Evolutionary conservation across 2,888 invertebrate species (phyloP).

Genomic region (Diaprepes abbreviatus): DNA sequence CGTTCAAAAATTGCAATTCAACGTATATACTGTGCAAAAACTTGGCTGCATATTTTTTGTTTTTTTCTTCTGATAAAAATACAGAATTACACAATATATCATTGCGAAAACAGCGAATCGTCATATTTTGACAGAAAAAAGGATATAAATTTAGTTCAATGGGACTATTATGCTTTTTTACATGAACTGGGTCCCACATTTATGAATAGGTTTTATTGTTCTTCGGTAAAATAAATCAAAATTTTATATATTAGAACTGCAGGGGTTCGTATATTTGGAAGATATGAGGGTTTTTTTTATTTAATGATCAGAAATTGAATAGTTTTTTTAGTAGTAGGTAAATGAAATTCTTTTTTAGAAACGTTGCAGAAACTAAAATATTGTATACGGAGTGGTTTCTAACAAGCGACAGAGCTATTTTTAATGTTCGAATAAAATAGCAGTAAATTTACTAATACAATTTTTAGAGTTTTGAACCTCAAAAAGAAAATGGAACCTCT

Average conservation of each 20-base stretch:
- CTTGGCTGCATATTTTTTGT: neutral
- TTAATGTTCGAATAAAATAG: too few species aligned
- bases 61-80: conserved; percentile 8
- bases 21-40: too few species aligned
- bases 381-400: too few species aligned
- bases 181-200: conserved; percentile 24
- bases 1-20: too few species aligned
- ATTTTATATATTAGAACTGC: conserved; percentile 9
- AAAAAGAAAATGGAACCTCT: too few species aligned
- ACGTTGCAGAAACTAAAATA: too few species aligned
- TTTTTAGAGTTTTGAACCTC: too few species aligned
- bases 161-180: conserved; percentile 30
- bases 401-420: too few species aligned
- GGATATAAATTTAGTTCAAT: conserved; percentile 35
- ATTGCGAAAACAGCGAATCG: conserved; percentile 10
- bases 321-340: too few species aligned
- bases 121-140: conserved; percentile 28
- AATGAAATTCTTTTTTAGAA: too few species aligned
- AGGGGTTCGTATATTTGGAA: conserved; percentile 11
- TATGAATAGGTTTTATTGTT: conserved; percentile 33
- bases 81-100: conserved; percentile 11
- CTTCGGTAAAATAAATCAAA: conserved; percentile 23
- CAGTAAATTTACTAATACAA: too few species aligned
- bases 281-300: neutral
- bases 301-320: neutral